These are phyloP conservation scores for Eupithecia exiguata DNA, from an alignment of 2,888 invertebrate genomes.

Conservation along the genomic window DNA sequence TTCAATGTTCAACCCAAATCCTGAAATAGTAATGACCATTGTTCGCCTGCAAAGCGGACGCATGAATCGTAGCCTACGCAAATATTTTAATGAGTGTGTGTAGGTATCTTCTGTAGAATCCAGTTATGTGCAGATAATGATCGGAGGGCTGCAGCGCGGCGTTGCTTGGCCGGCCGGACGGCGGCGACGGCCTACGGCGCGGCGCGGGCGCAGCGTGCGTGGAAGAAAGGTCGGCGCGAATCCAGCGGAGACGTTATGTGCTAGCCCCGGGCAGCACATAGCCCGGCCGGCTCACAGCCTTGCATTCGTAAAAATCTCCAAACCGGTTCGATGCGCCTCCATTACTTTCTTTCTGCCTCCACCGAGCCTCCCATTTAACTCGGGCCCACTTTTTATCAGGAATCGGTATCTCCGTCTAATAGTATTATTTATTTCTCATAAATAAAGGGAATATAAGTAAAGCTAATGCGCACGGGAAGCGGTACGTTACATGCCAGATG, in stretches of 20 bases:
- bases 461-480: conserved; percentile 80
- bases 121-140: conserved; percentile 77
- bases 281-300: conserved; percentile 72
- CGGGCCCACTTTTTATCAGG: conserved; percentile 83
- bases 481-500: conserved; percentile 78
- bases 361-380: conserved; percentile 83
- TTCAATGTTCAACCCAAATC: conserved; percentile 64
- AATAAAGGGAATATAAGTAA: conserved; percentile 82
- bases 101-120: conserved; percentile 68
- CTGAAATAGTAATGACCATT: conserved; percentile 67
- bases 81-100: conserved; percentile 67
- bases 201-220: conserved; percentile 53
- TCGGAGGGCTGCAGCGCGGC: conserved; percentile 47
- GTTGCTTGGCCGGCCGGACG: conserved; percentile 28
- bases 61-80: conserved; percentile 59
- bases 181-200: conserved; percentile 31
- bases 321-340: conserved; percentile 83
- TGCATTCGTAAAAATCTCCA: conserved; percentile 84
- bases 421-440: conserved; percentile 84
- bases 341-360: conserved; percentile 84
- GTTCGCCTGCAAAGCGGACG: conserved; percentile 64
- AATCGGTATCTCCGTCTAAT: conserved; percentile 84
- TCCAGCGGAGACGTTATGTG: conserved; percentile 79
- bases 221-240: conserved; percentile 78
- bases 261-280: conserved; percentile 74